Evolutionary conservation across 2,888 invertebrate species (phyloP).

Genomic region (Teleogryllus oceanicus): DNA sequence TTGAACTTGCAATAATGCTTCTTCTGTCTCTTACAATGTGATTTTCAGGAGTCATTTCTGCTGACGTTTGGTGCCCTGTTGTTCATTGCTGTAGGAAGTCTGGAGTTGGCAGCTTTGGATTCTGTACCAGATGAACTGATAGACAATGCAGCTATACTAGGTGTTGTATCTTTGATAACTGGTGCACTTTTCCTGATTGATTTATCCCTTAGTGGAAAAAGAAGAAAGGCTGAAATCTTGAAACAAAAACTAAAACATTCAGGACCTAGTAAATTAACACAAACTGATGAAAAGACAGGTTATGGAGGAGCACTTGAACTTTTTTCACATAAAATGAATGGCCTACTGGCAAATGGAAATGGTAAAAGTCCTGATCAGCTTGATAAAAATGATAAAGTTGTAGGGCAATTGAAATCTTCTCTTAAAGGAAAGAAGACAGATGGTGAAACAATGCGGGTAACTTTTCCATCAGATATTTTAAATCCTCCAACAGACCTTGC

Average conservation of each 20-base stretch:
- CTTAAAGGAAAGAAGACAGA: background rate
- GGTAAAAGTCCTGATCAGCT: background rate
- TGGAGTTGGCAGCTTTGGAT: slow-evolving; percentile 68
- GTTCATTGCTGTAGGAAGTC: slow-evolving; percentile 64
- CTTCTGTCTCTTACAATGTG: background rate
- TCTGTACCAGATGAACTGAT: slow-evolving; percentile 63
- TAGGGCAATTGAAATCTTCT: background rate
- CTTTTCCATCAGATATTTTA: background rate
- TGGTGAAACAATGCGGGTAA: background rate
- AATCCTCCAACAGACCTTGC: background rate
- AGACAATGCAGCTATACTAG: slow-evolving; percentile 69
- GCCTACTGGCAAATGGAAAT: background rate
- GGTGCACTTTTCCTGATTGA: slow-evolving; percentile 67
- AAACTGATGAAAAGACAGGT: background rate
- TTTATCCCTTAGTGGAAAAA: slow-evolving; percentile 38
- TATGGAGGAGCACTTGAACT: background rate
- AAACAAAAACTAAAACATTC: background rate
- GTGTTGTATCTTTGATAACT: slow-evolving; percentile 62
- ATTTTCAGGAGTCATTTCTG: slow-evolving; percentile 59
- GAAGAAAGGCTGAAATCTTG: background rate
- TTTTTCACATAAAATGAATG: background rate
- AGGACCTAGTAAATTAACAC: background rate
- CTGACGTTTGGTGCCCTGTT: slow-evolving; percentile 68
- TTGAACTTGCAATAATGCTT: too few species aligned
- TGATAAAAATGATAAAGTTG: background rate